Evolutionary conservation across 2,113 vertebrate species (phyloP).

Genomic region (Beaufortia kweichowensis): DNA sequence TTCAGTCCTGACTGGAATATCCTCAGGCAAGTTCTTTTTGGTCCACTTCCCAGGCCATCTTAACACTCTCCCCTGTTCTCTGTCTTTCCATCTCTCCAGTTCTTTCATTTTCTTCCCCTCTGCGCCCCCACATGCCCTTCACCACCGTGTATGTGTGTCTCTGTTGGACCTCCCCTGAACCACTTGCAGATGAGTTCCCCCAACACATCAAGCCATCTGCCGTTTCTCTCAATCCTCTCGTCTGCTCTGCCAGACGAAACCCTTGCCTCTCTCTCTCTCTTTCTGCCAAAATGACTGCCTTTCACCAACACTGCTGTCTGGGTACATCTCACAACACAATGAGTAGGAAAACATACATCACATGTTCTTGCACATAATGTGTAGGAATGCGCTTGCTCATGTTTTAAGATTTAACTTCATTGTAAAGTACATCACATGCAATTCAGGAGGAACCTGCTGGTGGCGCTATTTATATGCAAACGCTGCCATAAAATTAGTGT

Average conservation of each 20-base stretch:
- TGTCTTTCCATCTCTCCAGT: constrained; percentile 2
- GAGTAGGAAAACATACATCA: constrained; percentile 26
- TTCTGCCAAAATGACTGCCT: constrained; percentile 38
- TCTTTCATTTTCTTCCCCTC: constrained; percentile 6
- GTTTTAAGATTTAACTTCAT: too few relatives aligned
- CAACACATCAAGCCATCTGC: constrained; percentile 51
- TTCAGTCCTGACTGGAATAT: constrained; percentile 14
- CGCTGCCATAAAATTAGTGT: too few relatives aligned
- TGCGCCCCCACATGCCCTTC: background rate
- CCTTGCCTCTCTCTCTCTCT: constrained; percentile 34
- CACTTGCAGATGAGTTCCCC: constrained; percentile 48
- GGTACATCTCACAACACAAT: constrained; percentile 35
- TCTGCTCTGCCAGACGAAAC: constrained; percentile 33
- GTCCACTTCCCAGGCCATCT: constrained; percentile 10
- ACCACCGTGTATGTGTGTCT: background rate
- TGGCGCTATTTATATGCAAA: too few relatives aligned
- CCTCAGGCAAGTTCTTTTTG: constrained; percentile 14
- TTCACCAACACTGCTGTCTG: constrained; percentile 20
- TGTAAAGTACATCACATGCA: too few relatives aligned
- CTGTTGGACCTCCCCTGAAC: constrained; percentile 36
- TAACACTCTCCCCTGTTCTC: background rate
- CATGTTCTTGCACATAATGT: too few relatives aligned
- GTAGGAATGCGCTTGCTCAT: too few relatives aligned
- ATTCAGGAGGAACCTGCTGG: too few relatives aligned
- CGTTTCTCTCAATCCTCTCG: constrained; percentile 25